Conservation (phyloP, 2,797 vertebrate species). For the Myripristis jacobus region DNA sequence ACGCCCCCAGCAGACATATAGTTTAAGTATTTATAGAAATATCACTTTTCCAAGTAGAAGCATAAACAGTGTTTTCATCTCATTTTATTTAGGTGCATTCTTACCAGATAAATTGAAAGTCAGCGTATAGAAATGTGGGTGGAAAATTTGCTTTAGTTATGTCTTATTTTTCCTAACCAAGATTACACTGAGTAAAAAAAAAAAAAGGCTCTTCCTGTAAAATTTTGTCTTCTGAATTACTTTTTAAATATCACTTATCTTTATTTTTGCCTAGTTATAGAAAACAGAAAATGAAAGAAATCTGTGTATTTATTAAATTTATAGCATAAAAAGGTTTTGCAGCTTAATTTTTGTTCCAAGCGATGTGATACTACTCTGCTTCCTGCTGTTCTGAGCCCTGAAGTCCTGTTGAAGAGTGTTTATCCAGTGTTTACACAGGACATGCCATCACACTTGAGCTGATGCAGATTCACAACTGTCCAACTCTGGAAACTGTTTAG, state of each 20-base stretch:
- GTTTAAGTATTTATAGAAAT: no score
- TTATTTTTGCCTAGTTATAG: constrained; percentile 33
- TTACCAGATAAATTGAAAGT: no score
- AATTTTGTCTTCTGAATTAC: constrained; percentile 16
- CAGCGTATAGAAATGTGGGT: no score
- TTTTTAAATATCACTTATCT: neutral
- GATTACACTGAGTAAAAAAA: no score
- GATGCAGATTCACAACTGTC: constrained; percentile 1
- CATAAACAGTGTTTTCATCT: no score
- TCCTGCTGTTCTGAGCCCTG: neutral
- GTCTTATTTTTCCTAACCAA: no score
- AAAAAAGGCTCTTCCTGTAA: neutral
- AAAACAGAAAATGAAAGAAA: constrained; percentile 25
- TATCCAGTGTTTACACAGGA: neutral
- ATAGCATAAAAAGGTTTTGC: neutral
- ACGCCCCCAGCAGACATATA: no score
- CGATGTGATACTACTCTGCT: neutral
- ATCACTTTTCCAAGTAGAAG: no score
- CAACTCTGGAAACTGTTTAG: constrained; percentile 1
- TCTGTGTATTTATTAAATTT: constrained; percentile 15
- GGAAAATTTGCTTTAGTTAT: no score
- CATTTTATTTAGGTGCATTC: no score
- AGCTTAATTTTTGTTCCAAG: neutral
- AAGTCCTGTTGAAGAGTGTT: neutral
- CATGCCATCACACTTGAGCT: neutral